phyloP scores from a whole-genome alignment of 2,888 invertebrate genomes.

The Lepetodrilus schrolli region DNA sequence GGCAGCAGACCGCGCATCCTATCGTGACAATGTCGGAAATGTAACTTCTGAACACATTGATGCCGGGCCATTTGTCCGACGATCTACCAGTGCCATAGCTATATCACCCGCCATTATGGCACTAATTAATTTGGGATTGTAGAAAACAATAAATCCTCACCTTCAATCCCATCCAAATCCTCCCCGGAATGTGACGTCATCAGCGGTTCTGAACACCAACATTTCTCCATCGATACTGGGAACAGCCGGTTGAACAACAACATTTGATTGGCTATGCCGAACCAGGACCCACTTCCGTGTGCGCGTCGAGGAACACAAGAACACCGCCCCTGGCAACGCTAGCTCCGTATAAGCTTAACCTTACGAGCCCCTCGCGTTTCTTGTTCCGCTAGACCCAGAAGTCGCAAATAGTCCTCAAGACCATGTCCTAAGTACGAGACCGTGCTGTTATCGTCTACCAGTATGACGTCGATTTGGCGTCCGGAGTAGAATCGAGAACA shows the following conservation, averaged over 20 bases:
- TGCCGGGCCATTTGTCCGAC: too few relatives aligned
- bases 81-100: too few relatives aligned
- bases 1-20: too few relatives aligned
- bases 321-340: constrained; percentile 30
- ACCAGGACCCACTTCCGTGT: constrained; percentile 34
- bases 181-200: background rate
- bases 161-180: constrained; percentile 33
- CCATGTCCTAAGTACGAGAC: constrained; percentile 28
- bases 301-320: constrained; percentile 39
- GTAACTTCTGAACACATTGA: too few relatives aligned
- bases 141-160: too few relatives aligned
- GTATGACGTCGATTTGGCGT: constrained; percentile 35
- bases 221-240: background rate
- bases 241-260: constrained; percentile 33
- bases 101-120: too few relatives aligned
- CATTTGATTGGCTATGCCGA: constrained; percentile 18
- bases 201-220: background rate
- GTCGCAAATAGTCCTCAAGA: constrained; percentile 25
- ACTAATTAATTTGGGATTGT: too few relatives aligned
- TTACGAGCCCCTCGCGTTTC: constrained; percentile 34
- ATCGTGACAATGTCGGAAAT: too few relatives aligned
- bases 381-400: constrained; percentile 33
- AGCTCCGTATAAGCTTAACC: constrained; percentile 33
- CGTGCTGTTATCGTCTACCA: constrained; percentile 39
- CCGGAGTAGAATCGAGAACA: constrained; percentile 30